Evolutionary conservation across 2,797 vertebrate species (phyloP).

Genomic region (Gouania willdenowi): DNA sequence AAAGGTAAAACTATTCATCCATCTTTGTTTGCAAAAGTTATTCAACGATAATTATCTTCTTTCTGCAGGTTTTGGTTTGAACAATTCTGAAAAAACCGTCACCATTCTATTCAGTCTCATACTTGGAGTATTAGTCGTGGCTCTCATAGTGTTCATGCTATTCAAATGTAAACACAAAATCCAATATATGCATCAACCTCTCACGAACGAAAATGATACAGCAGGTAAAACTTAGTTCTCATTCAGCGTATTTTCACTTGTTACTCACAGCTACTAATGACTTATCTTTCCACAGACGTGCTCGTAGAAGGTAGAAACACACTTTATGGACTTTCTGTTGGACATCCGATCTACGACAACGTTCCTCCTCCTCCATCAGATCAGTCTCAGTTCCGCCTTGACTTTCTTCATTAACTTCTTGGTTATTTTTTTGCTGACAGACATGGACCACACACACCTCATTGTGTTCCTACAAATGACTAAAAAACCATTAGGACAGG

Average conservation of each 20-base stretch:
- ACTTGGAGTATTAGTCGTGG: slow-evolving; percentile 58
- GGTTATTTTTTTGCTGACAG: too few species aligned
- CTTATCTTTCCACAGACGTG: slow-evolving; percentile 55
- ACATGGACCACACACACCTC: too few species aligned
- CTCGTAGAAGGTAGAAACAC: slow-evolving; percentile 66
- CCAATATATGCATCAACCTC: slow-evolving; percentile 76
- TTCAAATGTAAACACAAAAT: slow-evolving; percentile 62
- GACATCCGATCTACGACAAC: slow-evolving; percentile 67
- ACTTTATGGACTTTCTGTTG: slow-evolving; percentile 75
- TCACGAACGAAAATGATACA: too few species aligned
- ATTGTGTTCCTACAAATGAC: too few species aligned
- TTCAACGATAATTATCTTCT: too few species aligned
- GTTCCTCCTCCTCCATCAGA: slow-evolving; percentile 53
- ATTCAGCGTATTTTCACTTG: too few species aligned
- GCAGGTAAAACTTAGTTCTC: too few species aligned
- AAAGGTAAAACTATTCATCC: too few species aligned
- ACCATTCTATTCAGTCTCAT: slow-evolving; percentile 70
- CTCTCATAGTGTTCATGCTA: slow-evolving; percentile 45
- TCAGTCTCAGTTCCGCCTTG: slow-evolving; percentile 61
- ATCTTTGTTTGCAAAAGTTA: too few species aligned
- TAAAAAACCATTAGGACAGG: too few species aligned
- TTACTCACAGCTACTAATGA: too few species aligned
- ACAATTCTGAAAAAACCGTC: slow-evolving; percentile 63
- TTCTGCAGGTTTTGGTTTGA: slow-evolving; percentile 46
- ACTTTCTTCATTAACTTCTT: slow-evolving; percentile 67